Evolutionary conservation across 2,888 invertebrate genomes (phyloP).

Genomic region (Anagyrus pseudococci): DNA sequence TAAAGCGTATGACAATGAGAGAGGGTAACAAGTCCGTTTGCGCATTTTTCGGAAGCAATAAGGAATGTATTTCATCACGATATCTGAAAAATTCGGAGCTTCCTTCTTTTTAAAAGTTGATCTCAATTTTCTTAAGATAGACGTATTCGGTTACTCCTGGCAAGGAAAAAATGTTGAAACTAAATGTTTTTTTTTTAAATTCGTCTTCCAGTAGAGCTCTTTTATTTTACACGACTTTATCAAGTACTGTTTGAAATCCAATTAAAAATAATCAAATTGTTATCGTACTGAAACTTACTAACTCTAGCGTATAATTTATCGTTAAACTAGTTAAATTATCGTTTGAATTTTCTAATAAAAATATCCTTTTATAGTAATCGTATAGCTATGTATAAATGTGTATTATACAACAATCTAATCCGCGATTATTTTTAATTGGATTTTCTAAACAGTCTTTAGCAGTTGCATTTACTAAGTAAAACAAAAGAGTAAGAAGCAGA

Average conservation of each 20-base stretch:
- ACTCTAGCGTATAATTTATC: too few relatives aligned
- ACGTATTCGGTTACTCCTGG: constrained; percentile 14
- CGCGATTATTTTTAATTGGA: too few relatives aligned
- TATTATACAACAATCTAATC: too few relatives aligned
- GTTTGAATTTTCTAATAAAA: too few relatives aligned
- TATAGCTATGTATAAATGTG: too few relatives aligned
- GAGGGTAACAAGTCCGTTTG: not conserved
- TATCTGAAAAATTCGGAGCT: constrained; percentile 23
- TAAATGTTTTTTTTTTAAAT: constrained; percentile 6
- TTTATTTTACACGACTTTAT: too few relatives aligned
- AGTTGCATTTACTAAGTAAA: constrained; percentile 16
- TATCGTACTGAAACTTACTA: not conserved
- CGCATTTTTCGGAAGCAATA: constrained; percentile 24
- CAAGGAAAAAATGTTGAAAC: constrained; percentile 1
- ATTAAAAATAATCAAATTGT: constrained; percentile 8
- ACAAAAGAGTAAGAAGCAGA: not conserved
- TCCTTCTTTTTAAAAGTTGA: constrained; percentile 17
- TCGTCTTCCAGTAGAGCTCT: constrained; percentile 24
- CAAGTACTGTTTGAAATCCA: not conserved
- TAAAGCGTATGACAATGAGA: too few relatives aligned
- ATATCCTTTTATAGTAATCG: too few relatives aligned
- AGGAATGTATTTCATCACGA: constrained; percentile 19
- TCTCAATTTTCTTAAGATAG: constrained; percentile 24
- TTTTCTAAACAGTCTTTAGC: too few relatives aligned
- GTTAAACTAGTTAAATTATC: too few relatives aligned